Evolutionary conservation across 1,140 invertebrate species (phyloP).

Genomic region (Psilanteris sp.): DNA sequence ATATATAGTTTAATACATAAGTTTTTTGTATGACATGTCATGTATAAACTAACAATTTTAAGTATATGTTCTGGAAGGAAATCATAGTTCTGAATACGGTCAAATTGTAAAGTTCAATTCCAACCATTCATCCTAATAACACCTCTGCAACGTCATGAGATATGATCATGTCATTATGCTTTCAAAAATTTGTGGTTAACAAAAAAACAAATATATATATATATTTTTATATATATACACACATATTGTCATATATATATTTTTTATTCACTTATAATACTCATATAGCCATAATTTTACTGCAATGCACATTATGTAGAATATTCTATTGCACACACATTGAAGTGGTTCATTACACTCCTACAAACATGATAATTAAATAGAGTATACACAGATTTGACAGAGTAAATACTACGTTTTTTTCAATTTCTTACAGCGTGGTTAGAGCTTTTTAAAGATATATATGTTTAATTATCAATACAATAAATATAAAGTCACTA

Average conservation of each 20-base stretch:
- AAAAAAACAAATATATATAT: neutral
- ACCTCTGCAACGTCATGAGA: no score
- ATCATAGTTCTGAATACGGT: no score
- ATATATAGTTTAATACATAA: no score
- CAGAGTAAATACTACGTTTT: conserved; percentile 77
- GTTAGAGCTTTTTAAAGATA: conserved; percentile 76
- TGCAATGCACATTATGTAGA: conserved; percentile 17
- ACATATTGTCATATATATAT: conserved; percentile 7
- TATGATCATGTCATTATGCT: no score
- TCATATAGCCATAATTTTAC: conserved; percentile 43
- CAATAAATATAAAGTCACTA: conserved; percentile 73
- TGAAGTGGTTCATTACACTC: conserved; percentile 42
- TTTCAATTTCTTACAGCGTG: conserved; percentile 54
- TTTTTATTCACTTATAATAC: conserved; percentile 23
- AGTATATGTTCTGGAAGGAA: no score
- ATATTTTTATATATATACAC: neutral
- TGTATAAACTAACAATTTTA: no score
- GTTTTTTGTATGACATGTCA: no score
- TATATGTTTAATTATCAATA: conserved; percentile 78
- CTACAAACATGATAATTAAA: conserved; percentile 75
- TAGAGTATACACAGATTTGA: conserved; percentile 78
- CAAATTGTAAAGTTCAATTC: no score
- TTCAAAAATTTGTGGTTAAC: no score
- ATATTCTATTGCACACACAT: conserved; percentile 32
- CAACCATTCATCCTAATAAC: no score